Percentiles rank a stretch among this genome's conserved stretches.
Evolutionary conservation across 2,888 invertebrate genomes (phyloP).

Genomic region (Drosophila imparisetae): DNA sequence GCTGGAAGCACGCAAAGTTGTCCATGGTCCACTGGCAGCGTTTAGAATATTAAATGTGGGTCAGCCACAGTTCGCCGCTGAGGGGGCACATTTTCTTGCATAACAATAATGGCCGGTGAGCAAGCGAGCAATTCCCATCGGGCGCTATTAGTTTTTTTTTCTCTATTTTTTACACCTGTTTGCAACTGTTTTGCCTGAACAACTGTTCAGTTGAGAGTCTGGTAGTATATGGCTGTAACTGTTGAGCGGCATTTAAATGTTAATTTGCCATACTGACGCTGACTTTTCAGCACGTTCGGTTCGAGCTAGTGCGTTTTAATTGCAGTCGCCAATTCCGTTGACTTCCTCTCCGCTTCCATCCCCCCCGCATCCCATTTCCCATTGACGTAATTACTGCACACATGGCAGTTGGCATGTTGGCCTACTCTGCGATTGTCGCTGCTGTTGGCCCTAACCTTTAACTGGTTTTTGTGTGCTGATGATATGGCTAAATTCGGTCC

Average conservation of each 20-base stretch:
- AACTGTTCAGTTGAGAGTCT: neutral
- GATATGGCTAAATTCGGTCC: constrained; percentile 44
- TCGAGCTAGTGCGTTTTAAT: constrained; percentile 61
- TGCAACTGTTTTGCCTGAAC: constrained; percentile 34
- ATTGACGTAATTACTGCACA: constrained; percentile 45
- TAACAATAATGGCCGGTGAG: constrained; percentile 51
- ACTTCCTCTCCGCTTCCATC: neutral
- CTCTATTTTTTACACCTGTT: constrained; percentile 32
- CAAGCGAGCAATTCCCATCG: constrained; percentile 28
- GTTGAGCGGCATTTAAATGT: constrained; percentile 70
- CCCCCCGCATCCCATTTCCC: neutral
- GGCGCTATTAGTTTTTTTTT: constrained; percentile 37
- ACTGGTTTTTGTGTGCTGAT: constrained; percentile 39
- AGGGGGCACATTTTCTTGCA: constrained; percentile 47
- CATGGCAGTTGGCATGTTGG: constrained; percentile 38
- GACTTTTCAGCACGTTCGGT: constrained; percentile 57
- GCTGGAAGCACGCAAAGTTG: constrained; percentile 57
- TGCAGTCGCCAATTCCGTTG: constrained; percentile 57
- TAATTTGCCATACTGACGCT: constrained; percentile 60
- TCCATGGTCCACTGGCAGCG: constrained; percentile 49
- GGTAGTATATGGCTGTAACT: constrained; percentile 38
- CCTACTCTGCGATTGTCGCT: constrained; percentile 38
- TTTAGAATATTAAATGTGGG: constrained; percentile 65
- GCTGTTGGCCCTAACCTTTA: constrained; percentile 59
- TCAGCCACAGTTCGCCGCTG: constrained; percentile 35